A percentile compares a stretch with the other conserved stretches of the same genome.
Conservation (phyloP, 2,888 invertebrate genomes). For the Alsophila aescularia region DNA sequence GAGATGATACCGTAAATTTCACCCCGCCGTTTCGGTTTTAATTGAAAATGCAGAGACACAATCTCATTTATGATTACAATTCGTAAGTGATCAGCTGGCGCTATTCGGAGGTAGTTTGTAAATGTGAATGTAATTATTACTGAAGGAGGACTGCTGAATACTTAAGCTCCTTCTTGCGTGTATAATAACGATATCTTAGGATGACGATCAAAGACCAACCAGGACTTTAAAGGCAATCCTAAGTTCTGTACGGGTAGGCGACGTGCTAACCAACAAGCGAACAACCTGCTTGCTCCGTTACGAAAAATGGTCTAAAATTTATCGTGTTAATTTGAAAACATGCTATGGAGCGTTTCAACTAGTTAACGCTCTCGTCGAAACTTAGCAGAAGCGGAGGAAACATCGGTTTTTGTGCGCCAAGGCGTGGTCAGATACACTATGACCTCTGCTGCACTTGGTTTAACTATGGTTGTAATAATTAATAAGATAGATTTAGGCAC, state of each 20-base stretch:
- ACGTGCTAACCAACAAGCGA: no score
- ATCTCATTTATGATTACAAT: constrained; percentile 29
- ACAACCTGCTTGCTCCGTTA: no score
- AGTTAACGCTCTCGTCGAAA: constrained; percentile 49
- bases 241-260: constrained; percentile 40
- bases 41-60: constrained; percentile 45
- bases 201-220: no score
- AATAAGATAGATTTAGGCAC: not conserved
- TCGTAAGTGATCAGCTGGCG: constrained; percentile 13
- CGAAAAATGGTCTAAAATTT: no score
- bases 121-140: constrained; percentile 23
- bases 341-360: constrained; percentile 53
- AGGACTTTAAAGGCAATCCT: constrained; percentile 45
- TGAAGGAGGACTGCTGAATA: constrained; percentile 2
- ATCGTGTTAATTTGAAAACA: constrained; percentile 62
- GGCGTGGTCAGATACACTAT: constrained; percentile 12
- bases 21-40: constrained; percentile 42
- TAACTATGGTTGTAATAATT: constrained; percentile 28
- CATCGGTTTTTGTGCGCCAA: constrained; percentile 9
- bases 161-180: not conserved
- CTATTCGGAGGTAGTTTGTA: constrained; percentile 9
- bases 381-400: constrained; percentile 24
- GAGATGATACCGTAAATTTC: constrained; percentile 46
- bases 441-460: constrained; percentile 14
- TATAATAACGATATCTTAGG: not conserved